Base-by-base conservation (phyloP, 2,797 vertebrate species). In the Mico argentatus region DNA sequence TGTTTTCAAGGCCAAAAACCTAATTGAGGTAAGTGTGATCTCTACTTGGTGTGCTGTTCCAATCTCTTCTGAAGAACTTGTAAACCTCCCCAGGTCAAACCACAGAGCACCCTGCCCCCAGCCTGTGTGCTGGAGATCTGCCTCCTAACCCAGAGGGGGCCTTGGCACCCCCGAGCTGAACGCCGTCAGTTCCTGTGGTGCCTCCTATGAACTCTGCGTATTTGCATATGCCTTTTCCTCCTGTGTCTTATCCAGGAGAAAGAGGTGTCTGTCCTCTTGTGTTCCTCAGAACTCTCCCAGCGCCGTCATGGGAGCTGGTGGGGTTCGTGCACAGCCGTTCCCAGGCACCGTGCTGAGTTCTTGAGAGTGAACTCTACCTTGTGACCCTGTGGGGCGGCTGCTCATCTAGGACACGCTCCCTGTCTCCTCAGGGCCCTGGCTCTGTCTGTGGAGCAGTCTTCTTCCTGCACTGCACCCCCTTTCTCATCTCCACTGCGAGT, bases 1-100 rank as follows among this genome's bases (percentile, higher is more conserved):
- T 12, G 99, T 99, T 95, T 99, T 99, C 97, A 99, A 99, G 57
- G 99, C 99, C 48, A 99, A 99, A 98, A 99, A 99, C 97, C 99
- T 99, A 14, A 99, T 99, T 6, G 99, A 99, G 82, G 99, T 99
- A 98, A 98, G 99, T 99, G 57, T 75, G 15, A 4, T 4, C n/a
- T 79, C 44, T 17, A 10, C 4, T 12, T 33, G 14, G 19, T 20
- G 1, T 36, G 70, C 33, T 48, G 24, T 22, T 7, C 22, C 2
- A 0, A 3, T 41, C 33, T 17, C 12, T 46, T 39, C 57, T 2
- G 7, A 61, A 30, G 55, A 14, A 6, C 67, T 36, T 3, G 0
- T 30, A 11, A 4, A 4, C 11, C 4, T 72, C 27, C 36, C 11
- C 5, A 0, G 7, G 15, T 14, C 3, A 3, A 4, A 4, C 36